A percentile compares a stretch with the other conserved stretches of the same genome.
These are phyloP conservation scores for Phalacrocorax carbo DNA, from an alignment of 2,113 vertebrate species.

Conservation along the genomic window DNA sequence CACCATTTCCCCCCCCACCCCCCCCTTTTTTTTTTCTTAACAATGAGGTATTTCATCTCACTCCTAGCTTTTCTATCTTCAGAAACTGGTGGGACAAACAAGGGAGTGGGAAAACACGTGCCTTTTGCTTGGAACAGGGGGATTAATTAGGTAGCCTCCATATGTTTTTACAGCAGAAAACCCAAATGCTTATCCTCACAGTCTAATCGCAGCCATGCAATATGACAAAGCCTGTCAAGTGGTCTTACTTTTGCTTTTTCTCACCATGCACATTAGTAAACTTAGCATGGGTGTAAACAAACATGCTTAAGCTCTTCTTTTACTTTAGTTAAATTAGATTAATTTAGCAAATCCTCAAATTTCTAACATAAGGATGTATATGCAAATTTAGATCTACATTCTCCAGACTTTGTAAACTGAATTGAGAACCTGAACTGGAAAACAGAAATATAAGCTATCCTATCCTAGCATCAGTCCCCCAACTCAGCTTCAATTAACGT, in stretches of 20 bases:
- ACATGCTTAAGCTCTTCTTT: neutral
- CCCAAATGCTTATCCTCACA: neutral
- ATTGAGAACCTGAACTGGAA: neutral
- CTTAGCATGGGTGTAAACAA: neutral
- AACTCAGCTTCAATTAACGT: neutral
- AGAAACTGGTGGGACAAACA: neutral
- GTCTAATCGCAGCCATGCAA: neutral
- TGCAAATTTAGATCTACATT: neutral
- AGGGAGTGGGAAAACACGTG: neutral
- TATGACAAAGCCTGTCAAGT: neutral
- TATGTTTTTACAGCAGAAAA: neutral
- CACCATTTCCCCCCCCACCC: neutral
- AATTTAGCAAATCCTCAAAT: neutral
- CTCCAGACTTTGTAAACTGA: neutral
- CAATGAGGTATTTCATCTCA: neutral
- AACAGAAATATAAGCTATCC: neutral
- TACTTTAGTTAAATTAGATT: neutral
- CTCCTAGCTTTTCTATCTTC: neutral
- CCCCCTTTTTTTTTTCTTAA: neutral
- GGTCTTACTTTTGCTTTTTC: neutral
- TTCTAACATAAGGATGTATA: neutral
- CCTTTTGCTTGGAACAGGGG: neutral
- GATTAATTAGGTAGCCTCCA: neutral
- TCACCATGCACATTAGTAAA: neutral
- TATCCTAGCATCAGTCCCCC: neutral